Evolutionary conservation across 1,140 invertebrate species (phyloP).

Genomic region (Agrypnia vestita): DNA sequence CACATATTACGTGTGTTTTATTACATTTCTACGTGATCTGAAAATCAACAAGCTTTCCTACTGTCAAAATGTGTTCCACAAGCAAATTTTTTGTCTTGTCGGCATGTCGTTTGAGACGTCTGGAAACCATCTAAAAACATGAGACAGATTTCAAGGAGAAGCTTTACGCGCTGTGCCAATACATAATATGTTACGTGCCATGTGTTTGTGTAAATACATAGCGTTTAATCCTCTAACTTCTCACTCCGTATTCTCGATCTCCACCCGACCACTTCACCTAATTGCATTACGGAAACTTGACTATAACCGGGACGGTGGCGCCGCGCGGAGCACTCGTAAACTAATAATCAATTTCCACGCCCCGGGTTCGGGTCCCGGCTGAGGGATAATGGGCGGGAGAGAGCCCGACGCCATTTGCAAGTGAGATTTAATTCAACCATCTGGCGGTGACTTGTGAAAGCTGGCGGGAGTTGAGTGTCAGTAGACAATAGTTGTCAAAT

Average conservation of each 20-base stretch:
- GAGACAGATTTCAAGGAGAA: no score
- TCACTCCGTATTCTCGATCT: constrained; percentile 1
- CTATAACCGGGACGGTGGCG: constrained; percentile 27
- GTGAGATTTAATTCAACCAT: constrained; percentile 55
- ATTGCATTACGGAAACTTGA: constrained; percentile 59
- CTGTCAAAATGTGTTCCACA: no score
- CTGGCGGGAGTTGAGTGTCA: constrained; percentile 2
- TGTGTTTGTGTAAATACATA: background rate
- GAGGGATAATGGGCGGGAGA: constrained; percentile 1
- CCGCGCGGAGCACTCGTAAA: constrained; percentile 47
- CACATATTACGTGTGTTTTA: no score
- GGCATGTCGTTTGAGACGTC: no score
- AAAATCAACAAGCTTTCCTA: no score
- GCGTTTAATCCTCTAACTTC: constrained; percentile 21
- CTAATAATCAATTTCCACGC: constrained; percentile 58
- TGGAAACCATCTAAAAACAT: no score
- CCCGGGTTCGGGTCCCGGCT: constrained; percentile 41
- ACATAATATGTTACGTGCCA: background rate
- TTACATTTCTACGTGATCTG: no score
- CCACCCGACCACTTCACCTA: constrained; percentile 48
- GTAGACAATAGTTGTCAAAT: constrained; percentile 52
- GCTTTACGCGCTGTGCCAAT: no score
- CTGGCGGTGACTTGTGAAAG: constrained; percentile 41
- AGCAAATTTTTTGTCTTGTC: no score
- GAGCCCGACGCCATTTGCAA: constrained; percentile 52